These are phyloP conservation scores for Euschistus heros DNA, from an alignment of 1,140 invertebrate species.

Conservation along the genomic window DNA sequence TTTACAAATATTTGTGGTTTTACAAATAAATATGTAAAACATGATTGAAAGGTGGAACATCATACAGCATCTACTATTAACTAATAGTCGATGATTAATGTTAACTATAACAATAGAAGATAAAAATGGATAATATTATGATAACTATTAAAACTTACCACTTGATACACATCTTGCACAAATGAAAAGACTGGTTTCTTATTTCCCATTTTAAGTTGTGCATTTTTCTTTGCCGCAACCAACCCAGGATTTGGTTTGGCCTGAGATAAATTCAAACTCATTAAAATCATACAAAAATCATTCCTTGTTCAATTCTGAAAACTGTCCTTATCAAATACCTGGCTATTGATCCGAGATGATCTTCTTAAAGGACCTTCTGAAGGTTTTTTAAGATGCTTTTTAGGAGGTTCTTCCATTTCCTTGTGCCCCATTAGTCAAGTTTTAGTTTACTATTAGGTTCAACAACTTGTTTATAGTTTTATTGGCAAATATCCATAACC, in stretches of 20 bases:
- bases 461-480: no score
- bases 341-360: conserved; percentile 21
- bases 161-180: conserved; percentile 46
- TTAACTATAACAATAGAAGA: neutral
- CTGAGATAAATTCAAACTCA: conserved; percentile 15
- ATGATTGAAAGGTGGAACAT: neutral
- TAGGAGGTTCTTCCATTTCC: conserved; percentile 9
- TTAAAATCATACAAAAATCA: neutral
- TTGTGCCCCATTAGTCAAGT: neutral
- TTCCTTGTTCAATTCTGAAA: no score
- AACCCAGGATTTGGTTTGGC: conserved; percentile 39
- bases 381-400: conserved; percentile 18
- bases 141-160: conserved; percentile 37
- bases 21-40: no score
- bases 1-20: no score
- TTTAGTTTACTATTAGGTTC: no score
- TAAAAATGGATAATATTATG: neutral
- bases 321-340: conserved; percentile 13
- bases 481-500: no score
- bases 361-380: conserved; percentile 20
- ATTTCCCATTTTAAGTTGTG: conserved; percentile 41
- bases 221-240: conserved; percentile 46
- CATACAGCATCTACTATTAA: neutral
- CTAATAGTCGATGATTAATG: no score
- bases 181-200: conserved; percentile 33